phyloP scores from a whole-genome alignment of 1,140 invertebrate genomes.

The Zaprionus davidi region DNA sequence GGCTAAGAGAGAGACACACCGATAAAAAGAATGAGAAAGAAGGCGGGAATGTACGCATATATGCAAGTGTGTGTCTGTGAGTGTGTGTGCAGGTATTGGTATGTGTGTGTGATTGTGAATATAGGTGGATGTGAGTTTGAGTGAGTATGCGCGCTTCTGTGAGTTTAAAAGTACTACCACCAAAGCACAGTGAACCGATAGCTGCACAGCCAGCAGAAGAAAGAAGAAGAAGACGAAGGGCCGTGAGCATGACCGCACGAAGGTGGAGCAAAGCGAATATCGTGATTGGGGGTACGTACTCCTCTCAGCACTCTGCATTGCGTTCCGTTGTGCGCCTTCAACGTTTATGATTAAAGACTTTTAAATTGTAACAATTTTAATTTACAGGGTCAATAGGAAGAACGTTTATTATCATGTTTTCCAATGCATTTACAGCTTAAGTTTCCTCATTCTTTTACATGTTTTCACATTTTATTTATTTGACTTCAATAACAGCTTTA shows the following conservation, averaged over 20 bases:
- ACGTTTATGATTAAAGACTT: slow-evolving; percentile 49
- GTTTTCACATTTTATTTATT: too few species aligned
- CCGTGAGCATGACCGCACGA: slow-evolving; percentile 1
- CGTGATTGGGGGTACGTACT: slow-evolving; percentile 7
- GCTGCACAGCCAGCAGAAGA: slow-evolving; percentile 15
- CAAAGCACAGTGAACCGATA: slow-evolving; percentile 39
- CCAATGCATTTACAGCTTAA: too few species aligned
- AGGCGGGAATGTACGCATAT: background rate
- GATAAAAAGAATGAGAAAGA: slow-evolving; percentile 17
- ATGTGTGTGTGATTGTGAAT: slow-evolving; percentile 15
- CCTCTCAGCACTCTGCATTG: background rate
- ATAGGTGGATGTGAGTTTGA: slow-evolving; percentile 1
- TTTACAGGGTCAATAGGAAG: background rate
- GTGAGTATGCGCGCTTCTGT: slow-evolving; percentile 15
- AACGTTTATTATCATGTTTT: background rate
- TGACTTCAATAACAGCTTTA: too few species aligned
- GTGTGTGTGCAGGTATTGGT: background rate
- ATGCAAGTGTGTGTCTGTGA: slow-evolving; percentile 2
- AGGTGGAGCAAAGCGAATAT: slow-evolving; percentile 35
- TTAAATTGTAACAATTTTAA: slow-evolving; percentile 48
- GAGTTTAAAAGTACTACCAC: slow-evolving; percentile 35
- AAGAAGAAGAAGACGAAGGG: slow-evolving; percentile 3
- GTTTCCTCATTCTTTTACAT: too few species aligned
- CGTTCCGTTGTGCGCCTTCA: background rate
- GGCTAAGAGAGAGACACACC: slow-evolving; percentile 9